Conservation (phyloP, 2,113 vertebrate genomes). For the Lichenostomus cassidix region DNA sequence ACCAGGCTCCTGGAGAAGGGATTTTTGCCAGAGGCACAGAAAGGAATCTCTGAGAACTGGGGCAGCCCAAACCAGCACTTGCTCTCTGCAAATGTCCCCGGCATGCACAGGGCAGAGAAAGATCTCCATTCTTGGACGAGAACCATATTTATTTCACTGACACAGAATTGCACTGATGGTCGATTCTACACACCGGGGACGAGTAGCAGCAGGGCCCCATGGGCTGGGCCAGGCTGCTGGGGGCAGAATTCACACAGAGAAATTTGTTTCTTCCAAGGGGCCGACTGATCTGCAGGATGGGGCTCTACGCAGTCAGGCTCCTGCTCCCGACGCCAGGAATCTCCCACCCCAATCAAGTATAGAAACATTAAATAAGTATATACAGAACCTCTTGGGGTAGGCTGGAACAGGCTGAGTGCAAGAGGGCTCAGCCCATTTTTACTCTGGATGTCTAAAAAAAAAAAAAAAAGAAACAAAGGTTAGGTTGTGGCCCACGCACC, state of each 20-base stretch:
- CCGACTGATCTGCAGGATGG: not conserved
- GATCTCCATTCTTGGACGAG: conserved; percentile 19
- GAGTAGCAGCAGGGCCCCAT: not conserved
- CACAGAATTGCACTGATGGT: conserved; percentile 65
- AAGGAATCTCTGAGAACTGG: not conserved
- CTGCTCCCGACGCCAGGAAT: not conserved
- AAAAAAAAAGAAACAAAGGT: not conserved
- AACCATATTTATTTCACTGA: conserved; percentile 79
- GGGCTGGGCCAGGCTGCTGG: not conserved
- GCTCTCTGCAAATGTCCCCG: not conserved
- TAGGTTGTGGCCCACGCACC: not conserved
- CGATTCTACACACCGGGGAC: conserved; percentile 19
- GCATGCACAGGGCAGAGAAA: not conserved
- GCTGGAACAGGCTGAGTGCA: conserved; percentile 24
- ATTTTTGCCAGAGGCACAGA: not conserved
- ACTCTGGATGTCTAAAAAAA: conserved; percentile 92
- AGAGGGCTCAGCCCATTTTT: conserved; percentile 91
- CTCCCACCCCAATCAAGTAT: conserved; percentile 15
- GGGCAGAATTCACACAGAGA: conserved; percentile 57
- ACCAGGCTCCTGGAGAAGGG: not conserved
- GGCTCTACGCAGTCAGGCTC: not conserved
- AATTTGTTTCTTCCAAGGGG: conserved; percentile 7
- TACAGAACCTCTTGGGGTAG: conserved; percentile 59
- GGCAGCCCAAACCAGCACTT: not conserved
- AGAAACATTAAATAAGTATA: conserved; percentile 81